Percentiles rank a stretch among this genome's conserved stretches.
phyloP scores from a whole-genome alignment of 1,140 invertebrate species.

The Drosophila kohkoa region DNA sequence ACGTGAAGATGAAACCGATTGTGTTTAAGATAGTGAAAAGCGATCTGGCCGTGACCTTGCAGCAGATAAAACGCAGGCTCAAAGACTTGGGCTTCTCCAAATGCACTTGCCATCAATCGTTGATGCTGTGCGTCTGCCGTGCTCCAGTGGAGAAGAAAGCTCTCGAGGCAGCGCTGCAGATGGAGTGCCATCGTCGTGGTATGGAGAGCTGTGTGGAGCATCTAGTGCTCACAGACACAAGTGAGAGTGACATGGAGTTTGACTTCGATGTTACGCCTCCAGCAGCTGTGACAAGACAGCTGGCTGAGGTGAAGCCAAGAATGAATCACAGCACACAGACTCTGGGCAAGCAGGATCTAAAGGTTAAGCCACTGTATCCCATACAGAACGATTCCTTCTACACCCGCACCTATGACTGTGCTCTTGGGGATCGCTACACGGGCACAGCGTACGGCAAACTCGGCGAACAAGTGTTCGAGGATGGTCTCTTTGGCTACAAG shows the following conservation, averaged over 20 bases:
- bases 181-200: slow-evolving; percentile 46
- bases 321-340: slow-evolving; percentile 64
- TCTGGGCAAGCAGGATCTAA: neutral
- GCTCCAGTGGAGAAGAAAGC: slow-evolving; percentile 51
- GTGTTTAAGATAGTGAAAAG: slow-evolving; percentile 75
- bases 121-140: slow-evolving; percentile 72
- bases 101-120: slow-evolving; percentile 67
- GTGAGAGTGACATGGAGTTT: slow-evolving; percentile 73
- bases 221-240: slow-evolving; percentile 73
- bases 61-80: slow-evolving; percentile 55
- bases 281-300: neutral
- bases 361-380: slow-evolving; percentile 28
- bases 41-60: slow-evolving; percentile 45
- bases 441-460: slow-evolving; percentile 47
- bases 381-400: slow-evolving; percentile 15
- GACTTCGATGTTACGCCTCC: slow-evolving; percentile 70
- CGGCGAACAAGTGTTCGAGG: slow-evolving; percentile 49
- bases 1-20: slow-evolving; percentile 64
- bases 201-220: slow-evolving; percentile 53
- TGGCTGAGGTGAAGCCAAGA: slow-evolving; percentile 2
- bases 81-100: slow-evolving; percentile 70
- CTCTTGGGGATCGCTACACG: slow-evolving; percentile 50
- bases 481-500: slow-evolving; percentile 49
- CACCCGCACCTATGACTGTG: slow-evolving; percentile 53
- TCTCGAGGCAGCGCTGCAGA: slow-evolving; percentile 46